These are phyloP conservation scores for Gymnodraco acuticeps DNA, from an alignment of 2,797 vertebrate genomes.

Conservation along the genomic window DNA sequence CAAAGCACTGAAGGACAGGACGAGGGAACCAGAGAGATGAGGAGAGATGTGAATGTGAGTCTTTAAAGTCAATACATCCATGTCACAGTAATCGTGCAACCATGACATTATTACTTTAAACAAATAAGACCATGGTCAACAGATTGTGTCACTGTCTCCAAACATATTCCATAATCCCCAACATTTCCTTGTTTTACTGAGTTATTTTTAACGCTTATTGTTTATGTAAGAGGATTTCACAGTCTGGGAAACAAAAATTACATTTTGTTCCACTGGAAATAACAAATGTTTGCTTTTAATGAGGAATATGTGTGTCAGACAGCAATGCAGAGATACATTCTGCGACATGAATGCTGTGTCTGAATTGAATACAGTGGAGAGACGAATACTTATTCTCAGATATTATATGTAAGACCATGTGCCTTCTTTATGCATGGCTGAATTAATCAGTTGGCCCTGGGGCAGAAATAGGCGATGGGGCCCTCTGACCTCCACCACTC, in stretches of 20 bases:
- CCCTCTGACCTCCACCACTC: not conserved
- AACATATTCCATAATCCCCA: not conserved
- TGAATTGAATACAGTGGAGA: not conserved
- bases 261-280: not conserved
- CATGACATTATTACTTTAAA: slow-evolving; percentile 22
- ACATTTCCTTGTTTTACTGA: not conserved
- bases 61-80: not conserved
- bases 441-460: not conserved
- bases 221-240: slow-evolving; percentile 1
- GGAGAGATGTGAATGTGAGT: not conserved
- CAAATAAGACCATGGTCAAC: not conserved
- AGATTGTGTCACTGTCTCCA: no score
- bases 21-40: not conserved
- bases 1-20: not conserved
- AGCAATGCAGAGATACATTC: not conserved
- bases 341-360: not conserved
- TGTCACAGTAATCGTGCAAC: slow-evolving; percentile 7
- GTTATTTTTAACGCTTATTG: no score
- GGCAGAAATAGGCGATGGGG: not conserved
- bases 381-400: not conserved
- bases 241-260: not conserved
- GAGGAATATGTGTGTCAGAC: no score
- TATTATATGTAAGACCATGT: not conserved
- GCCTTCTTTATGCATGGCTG: not conserved
- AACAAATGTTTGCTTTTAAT: not conserved